Percentiles rank a stretch among this genome's conserved stretches.
Conservation (phyloP, 2,888 invertebrate species). For the Timema cristinae region DNA sequence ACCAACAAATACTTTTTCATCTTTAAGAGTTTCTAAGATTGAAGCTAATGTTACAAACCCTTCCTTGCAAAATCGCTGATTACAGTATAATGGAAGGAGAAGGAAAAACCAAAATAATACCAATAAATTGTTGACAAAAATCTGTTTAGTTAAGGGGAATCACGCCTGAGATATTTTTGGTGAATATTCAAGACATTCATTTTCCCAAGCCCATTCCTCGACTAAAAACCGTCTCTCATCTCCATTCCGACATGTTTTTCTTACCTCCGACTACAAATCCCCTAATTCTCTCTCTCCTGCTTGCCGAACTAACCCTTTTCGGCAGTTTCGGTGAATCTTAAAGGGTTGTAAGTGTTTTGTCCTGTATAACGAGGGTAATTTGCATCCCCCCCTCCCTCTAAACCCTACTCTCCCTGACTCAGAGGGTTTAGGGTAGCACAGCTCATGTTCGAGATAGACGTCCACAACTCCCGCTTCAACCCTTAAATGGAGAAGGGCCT, state of each 20-base stretch:
- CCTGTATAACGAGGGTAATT: slow-evolving; percentile 15
- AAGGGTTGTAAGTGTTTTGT: slow-evolving; percentile 16
- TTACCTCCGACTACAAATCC: not conserved
- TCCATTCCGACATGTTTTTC: slow-evolving; percentile 1
- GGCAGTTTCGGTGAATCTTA: slow-evolving; percentile 12
- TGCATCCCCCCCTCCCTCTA: not conserved
- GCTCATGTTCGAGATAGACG: too few species aligned
- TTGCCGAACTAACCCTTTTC: not conserved
- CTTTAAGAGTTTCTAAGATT: too few species aligned
- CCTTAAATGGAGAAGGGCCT: too few species aligned
- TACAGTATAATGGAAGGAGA: too few species aligned
- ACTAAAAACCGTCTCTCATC: slow-evolving; percentile 1
- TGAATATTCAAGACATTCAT: slow-evolving; percentile 15
- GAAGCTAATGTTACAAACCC: too few species aligned
- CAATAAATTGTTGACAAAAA: slow-evolving; percentile 6
- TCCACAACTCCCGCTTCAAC: too few species aligned
- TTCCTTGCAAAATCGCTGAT: too few species aligned
- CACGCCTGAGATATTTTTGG: not conserved
- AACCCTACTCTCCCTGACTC: slow-evolving; percentile 1
- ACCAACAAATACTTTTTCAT: too few species aligned
- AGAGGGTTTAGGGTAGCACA: slow-evolving; percentile 5
- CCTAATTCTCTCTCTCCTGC: not conserved
- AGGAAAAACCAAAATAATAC: too few species aligned
- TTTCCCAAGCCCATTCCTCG: slow-evolving; percentile 1
- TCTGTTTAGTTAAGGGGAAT: not conserved